Evolutionary conservation across 2,113 vertebrate species (phyloP), one percentile per base, ranked within the genome.

Genomic region (Ranitomeya variabilis): DNA sequence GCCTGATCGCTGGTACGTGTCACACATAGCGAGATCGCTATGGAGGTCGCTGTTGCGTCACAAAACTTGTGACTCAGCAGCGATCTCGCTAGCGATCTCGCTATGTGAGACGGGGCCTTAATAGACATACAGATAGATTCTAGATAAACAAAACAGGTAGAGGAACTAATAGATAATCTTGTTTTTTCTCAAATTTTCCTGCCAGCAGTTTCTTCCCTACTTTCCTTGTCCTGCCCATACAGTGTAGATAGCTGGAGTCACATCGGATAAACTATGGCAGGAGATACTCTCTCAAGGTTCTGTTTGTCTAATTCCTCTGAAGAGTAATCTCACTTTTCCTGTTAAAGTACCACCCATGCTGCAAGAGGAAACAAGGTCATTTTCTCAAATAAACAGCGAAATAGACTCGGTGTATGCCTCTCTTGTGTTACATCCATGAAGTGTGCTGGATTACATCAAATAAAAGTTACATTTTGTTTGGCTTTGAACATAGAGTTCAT

Each of bases 321-420:
- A 87, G 76, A 87, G 76, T 66, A 79, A 67, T 80, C 60, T 80
- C 85, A 54, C 60, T 87, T 87, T 80, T 64, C 74, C 76, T 87
- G 76, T 80, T 62, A 67, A 87, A 87, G 76, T 54, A 79, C 85
- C 85, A 87, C 85, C 85, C 85, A 87, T 67, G n/a, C 73, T 66
- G 73, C 85, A 86, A 64, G 59, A 79, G 85, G 60, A 87, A 87
- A 87, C 37, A 64, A 87, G 85, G 59, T 80, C 85, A 87, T 66
- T n/a, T 67, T 87, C 45, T 78, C 60, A 87, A 79, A 87, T 87
- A 55, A 87, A 78, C 59, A 80, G 85, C 73, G 23, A 69, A 87
- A 79, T 62, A 86, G 71, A 78, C 57, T 15, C 55, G 10, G 23
- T 85, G 69, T 57, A 4, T 60, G n/a, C 18, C 12, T n/a, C 55